Conservation (phyloP, 2,113 vertebrate genomes). For the Manacus vitellinus region DNA sequence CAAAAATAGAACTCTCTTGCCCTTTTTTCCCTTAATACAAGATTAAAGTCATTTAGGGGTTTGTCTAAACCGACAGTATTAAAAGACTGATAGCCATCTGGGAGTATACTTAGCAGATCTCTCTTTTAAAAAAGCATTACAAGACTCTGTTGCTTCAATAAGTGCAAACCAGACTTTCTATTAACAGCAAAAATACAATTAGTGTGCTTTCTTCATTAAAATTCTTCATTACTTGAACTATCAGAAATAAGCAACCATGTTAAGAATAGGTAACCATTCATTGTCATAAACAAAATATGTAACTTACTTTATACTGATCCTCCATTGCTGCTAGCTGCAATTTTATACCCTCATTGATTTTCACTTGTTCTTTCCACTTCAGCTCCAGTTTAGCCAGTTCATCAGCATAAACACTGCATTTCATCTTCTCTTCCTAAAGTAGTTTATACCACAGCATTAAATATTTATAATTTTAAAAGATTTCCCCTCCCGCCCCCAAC, state of each 20-base stretch:
- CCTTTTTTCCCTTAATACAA: not conserved
- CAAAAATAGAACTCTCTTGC: not conserved
- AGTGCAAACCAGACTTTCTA: not conserved
- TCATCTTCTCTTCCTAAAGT: conserved; percentile 90
- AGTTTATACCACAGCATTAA: not conserved
- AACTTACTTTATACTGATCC: conserved; percentile 88
- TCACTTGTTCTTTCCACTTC: conserved; percentile 94
- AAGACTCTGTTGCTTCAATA: not conserved
- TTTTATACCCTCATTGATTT: conserved; percentile 86
- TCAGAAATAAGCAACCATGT: not conserved
- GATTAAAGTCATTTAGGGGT: not conserved
- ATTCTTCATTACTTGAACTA: not conserved
- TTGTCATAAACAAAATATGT: not conserved
- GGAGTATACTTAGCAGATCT: not conserved
- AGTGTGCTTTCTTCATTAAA: not conserved
- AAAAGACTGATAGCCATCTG: not conserved
- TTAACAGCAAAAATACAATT: not conserved
- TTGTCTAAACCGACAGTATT: not conserved
- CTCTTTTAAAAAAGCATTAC: not conserved
- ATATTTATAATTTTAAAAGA: not conserved
- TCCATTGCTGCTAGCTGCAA: conserved; percentile 87
- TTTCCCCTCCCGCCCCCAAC: not conserved
- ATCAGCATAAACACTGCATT: conserved; percentile 88
- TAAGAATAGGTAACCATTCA: not conserved
- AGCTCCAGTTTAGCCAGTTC: conserved; percentile 91